These are phyloP conservation scores for Beris morrisii DNA, from an alignment of 2,888 invertebrate genomes.

Conservation along the genomic window DNA sequence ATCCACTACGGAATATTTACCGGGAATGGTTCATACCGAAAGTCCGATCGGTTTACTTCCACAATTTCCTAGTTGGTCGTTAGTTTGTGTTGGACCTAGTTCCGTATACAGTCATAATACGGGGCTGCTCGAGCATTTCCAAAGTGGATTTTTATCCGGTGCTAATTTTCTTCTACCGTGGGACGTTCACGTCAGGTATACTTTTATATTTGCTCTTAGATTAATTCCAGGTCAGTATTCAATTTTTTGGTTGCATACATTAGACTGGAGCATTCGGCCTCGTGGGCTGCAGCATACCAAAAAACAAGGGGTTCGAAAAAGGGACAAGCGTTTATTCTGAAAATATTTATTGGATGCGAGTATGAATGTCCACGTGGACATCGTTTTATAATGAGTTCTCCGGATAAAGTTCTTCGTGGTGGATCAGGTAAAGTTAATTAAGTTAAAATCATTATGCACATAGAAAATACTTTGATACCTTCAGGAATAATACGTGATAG, in stretches of 20 bases:
- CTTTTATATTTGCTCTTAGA: slow-evolving; percentile 7
- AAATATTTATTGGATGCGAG: slow-evolving; percentile 93
- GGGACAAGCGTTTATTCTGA: slow-evolving; percentile 66
- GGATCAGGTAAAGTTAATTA: slow-evolving; percentile 58
- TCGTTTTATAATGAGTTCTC: slow-evolving; percentile 86
- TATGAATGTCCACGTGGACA: slow-evolving; percentile 99
- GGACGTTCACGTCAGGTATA: slow-evolving; percentile 73
- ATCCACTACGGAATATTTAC: slow-evolving; percentile 87
- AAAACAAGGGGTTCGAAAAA: slow-evolving; percentile 52
- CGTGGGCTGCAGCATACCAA: slow-evolving; percentile 47
- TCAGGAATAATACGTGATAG: slow-evolving; percentile 73
- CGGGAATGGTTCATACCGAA: slow-evolving; percentile 83
- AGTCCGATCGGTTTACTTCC: slow-evolving; percentile 79
- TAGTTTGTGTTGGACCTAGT: slow-evolving; percentile 87
- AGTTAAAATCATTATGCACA: background rate
- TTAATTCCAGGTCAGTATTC: too few relatives aligned
- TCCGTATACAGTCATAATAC: slow-evolving; percentile 86
- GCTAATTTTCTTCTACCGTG: slow-evolving; percentile 92
- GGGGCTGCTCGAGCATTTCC: slow-evolving; percentile 79
- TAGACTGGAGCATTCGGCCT: slow-evolving; percentile 47
- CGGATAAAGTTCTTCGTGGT: slow-evolving; percentile 79
- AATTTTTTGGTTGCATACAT: too few relatives aligned
- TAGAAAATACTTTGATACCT: background rate
- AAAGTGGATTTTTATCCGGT: slow-evolving; percentile 86
- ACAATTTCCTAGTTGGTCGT: slow-evolving; percentile 86